phyloP scores from a whole-genome alignment of 1,140 invertebrate genomes.

The Drosophila repleta region DNA sequence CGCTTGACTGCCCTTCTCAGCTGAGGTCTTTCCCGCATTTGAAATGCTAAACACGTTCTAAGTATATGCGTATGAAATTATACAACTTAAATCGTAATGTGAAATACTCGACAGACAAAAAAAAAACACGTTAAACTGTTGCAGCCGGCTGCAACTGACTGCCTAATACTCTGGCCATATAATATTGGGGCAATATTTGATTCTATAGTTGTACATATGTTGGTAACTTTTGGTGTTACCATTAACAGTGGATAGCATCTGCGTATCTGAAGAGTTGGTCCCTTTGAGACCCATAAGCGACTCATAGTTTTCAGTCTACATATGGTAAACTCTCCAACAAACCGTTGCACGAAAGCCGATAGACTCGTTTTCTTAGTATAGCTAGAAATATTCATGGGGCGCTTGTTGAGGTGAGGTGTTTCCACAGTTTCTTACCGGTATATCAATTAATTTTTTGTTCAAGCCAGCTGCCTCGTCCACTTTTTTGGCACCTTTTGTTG shows the following conservation, averaged over 20 bases:
- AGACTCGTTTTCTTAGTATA: too few relatives aligned
- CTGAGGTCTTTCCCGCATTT: constrained; percentile 43
- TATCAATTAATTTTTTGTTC: constrained; percentile 4
- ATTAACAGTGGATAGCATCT: too few relatives aligned
- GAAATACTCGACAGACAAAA: constrained; percentile 47
- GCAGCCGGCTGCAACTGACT: too few relatives aligned
- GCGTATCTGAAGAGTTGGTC: too few relatives aligned
- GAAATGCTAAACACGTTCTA: constrained; percentile 74
- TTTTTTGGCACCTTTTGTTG: constrained; percentile 49
- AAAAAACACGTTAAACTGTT: constrained; percentile 1
- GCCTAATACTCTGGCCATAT: background rate
- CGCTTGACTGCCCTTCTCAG: constrained; percentile 57
- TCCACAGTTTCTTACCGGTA: constrained; percentile 33
- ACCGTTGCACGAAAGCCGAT: too few relatives aligned
- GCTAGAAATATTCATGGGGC: too few relatives aligned
- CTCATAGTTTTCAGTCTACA: too few relatives aligned
- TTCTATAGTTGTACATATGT: too few relatives aligned
- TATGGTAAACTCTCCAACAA: too few relatives aligned
- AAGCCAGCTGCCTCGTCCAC: constrained; percentile 13
- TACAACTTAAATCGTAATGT: constrained; percentile 73
- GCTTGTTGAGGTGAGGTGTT: background rate
- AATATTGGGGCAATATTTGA: too few relatives aligned
- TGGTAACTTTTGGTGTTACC: too few relatives aligned
- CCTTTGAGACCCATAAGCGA: too few relatives aligned
- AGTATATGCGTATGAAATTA: constrained; percentile 53